These are phyloP conservation scores for Drosophila paucipuncta DNA, from an alignment of 2,888 invertebrate species.

Conservation along the genomic window DNA sequence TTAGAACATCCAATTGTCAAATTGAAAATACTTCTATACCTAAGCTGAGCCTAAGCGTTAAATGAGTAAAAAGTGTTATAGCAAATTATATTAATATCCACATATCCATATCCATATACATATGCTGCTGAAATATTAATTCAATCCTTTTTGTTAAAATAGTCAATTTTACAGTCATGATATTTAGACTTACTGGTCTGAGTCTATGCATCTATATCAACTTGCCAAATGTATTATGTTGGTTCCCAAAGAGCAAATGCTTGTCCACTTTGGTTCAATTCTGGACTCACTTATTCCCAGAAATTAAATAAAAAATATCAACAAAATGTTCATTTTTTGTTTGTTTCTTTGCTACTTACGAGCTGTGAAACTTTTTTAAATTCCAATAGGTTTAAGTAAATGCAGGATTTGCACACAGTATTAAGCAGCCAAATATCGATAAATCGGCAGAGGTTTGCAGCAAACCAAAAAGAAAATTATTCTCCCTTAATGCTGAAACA, in stretches of 20 bases:
- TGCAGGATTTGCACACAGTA: background rate
- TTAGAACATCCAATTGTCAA: conserved; percentile 84
- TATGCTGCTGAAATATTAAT: background rate
- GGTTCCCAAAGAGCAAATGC: background rate
- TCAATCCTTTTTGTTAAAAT: background rate
- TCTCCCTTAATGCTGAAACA: background rate
- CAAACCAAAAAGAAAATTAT: background rate
- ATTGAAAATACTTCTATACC: background rate
- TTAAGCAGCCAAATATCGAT: background rate
- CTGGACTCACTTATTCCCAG: background rate
- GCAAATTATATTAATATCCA: background rate
- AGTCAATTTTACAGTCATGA: too few relatives aligned
- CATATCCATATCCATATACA: background rate
- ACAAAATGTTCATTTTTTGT: background rate
- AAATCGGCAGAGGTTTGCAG: background rate
- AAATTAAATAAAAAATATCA: background rate
- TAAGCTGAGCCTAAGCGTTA: background rate
- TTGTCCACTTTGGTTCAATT: background rate
- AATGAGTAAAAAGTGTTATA: background rate
- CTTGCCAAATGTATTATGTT: background rate
- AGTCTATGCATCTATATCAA: background rate
- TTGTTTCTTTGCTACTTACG: background rate
- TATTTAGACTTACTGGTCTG: background rate
- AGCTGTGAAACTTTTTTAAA: background rate
- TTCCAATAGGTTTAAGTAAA: background rate